phyloP scores from a whole-genome alignment of 2,797 vertebrate genomes.

The Cygnus olor region DNA sequence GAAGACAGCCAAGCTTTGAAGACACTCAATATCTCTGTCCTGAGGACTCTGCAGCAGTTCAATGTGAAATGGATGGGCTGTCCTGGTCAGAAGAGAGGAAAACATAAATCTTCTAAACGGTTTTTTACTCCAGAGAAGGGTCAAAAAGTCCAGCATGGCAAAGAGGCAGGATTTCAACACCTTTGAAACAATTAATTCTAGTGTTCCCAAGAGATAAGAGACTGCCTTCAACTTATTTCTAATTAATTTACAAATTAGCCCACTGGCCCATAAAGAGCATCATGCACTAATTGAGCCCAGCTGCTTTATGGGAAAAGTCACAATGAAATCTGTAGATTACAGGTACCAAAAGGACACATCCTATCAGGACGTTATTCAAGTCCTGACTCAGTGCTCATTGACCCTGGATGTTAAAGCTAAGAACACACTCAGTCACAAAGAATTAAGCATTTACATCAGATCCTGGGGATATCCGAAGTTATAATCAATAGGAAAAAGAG shows the following conservation, averaged over 20 bases:
- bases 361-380: not conserved
- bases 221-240: constrained; percentile 36
- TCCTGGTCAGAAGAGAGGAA: not conserved
- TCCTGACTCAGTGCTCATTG: not conserved
- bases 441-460: not conserved
- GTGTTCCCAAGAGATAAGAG: not conserved
- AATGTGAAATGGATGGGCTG: not conserved
- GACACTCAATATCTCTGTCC: not conserved
- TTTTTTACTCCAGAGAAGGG: not conserved
- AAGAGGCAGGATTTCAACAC: not conserved
- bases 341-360: not conserved
- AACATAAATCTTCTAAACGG: not conserved
- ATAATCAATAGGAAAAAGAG: constrained; percentile 10
- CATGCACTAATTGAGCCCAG: constrained; percentile 44
- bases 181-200: constrained; percentile 33
- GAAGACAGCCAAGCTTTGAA: not conserved
- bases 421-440: not conserved
- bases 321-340: not conserved
- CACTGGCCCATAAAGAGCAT: constrained; percentile 30
- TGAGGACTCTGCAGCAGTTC: not conserved
- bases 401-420: not conserved
- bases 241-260: constrained; percentile 56
- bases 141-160: not conserved
- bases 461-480: not conserved
- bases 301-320: constrained; percentile 17